A percentile compares a stretch with the other conserved stretches of the same genome.
phyloP scores from a whole-genome alignment of 2,888 invertebrate species.

The Anticlea derivata region DNA sequence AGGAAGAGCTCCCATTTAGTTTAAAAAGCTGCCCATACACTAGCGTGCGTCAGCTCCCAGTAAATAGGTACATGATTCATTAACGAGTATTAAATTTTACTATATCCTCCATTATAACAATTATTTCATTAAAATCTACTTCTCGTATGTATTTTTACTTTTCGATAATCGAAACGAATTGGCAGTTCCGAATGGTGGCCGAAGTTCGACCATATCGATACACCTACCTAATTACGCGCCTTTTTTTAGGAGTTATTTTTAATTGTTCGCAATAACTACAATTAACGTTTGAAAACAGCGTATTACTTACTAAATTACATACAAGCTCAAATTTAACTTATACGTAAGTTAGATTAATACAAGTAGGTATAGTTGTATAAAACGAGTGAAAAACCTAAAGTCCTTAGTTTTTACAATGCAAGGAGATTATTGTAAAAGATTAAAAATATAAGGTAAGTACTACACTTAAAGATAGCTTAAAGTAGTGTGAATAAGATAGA shows the following conservation, averaged over 20 bases:
- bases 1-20: too few species aligned
- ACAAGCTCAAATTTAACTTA: slow-evolving; percentile 83
- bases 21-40: slow-evolving; percentile 22
- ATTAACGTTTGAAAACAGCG: slow-evolving; percentile 51
- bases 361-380: slow-evolving; percentile 80
- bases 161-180: slow-evolving; percentile 63
- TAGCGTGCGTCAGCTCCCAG: slow-evolving; percentile 46
- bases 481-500: slow-evolving; percentile 58
- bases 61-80: slow-evolving; percentile 61
- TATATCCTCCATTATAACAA: slow-evolving; percentile 77
- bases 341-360: slow-evolving; percentile 70
- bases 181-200: slow-evolving; percentile 66
- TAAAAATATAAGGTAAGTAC: slow-evolving; percentile 69
- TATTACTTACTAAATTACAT: slow-evolving; percentile 63
- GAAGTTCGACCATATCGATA: slow-evolving; percentile 48
- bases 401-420: slow-evolving; percentile 74
- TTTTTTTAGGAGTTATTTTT: slow-evolving; percentile 42
- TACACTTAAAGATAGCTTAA: slow-evolving; percentile 82
- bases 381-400: slow-evolving; percentile 83
- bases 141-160: slow-evolving; percentile 59
- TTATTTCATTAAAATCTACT: slow-evolving; percentile 69
- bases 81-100: slow-evolving; percentile 80
- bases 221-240: slow-evolving; percentile 13
- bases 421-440: slow-evolving; percentile 74
- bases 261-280: slow-evolving; percentile 53